Evolutionary conservation across 2,888 invertebrate species (phyloP), one percentile per base, ranked within the genome.

Genomic region (Athalia rosae): DNA sequence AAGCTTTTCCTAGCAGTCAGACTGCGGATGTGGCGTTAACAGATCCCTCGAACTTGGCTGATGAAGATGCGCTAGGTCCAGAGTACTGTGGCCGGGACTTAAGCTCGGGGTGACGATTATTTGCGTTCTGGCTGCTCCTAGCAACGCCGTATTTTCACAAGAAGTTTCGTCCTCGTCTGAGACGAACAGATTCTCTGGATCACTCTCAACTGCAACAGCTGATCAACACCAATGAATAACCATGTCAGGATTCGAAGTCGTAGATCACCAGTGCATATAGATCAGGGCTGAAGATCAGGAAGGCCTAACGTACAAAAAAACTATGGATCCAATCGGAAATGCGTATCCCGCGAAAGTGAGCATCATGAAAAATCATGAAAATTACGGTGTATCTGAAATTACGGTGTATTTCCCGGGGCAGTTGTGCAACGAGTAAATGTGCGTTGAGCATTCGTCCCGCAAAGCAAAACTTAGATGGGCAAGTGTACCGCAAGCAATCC

Each of bases 61-160:
- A 59, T 81, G 82, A 76, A 79, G 80, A 76, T 80, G 78, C 48
- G 81, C 80, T 69, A 83, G 81, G 77, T 83, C 83, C 77, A 78
- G 80, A 64, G 82, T 79, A 79, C 83, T 84, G 77, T 83, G 83
- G 53, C 80, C 81, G 8, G 84, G 84, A 50, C 83, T 83, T 77
- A 84, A 79, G 67, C 83, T 85, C 66, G 86, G 85, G 11, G 84
- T 83, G 78, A 85, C 84, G 79, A 84, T 85, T 62, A 84, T 83
- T 69, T 86, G 84, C 76, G 85, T 84, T 77, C 84, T 83, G 71
- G 91, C 92, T 87, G 91, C 84, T 81, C 91, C 90, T 80, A 92
- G 87, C 82, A 92, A 89, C 76, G 92, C 92, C 79, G 92, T 92
- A 85, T 92, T 92, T 85, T 92, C 92, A 81, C 90, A 91, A 81